phyloP scores from a whole-genome alignment of 2,113 vertebrate genomes.

The Pelobates fuscus region DNA sequence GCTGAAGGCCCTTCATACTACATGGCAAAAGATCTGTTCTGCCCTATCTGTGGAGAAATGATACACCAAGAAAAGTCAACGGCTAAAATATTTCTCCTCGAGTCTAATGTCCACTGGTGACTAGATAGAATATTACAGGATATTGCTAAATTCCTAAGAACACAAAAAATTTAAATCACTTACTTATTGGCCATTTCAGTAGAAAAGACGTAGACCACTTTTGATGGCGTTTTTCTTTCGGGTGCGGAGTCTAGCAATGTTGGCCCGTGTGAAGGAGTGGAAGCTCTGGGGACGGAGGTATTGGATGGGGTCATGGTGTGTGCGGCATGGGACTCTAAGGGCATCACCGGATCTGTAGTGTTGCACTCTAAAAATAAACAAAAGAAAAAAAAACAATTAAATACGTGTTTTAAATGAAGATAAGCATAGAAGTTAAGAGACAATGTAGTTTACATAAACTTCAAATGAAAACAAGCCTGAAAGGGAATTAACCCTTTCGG shows the following conservation, averaged over 20 bases:
- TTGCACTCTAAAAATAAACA: constrained; percentile 84
- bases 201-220: constrained; percentile 98
- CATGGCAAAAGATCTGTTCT: no score
- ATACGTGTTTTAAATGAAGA: not conserved
- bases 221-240: constrained; percentile 88
- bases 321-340: constrained; percentile 81
- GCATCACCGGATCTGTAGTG: constrained; percentile 87
- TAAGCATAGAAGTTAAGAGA: no score
- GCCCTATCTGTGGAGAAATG: no score
- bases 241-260: constrained; percentile 79
- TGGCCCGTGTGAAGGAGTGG: constrained; percentile 92
- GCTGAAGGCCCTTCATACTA: no score
- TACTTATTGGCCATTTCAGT: constrained; percentile 99
- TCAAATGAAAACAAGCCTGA: no score
- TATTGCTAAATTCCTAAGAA: no score
- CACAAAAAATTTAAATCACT: no score
- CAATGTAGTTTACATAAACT: not conserved
- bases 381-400: constrained; percentile 18
- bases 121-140: no score
- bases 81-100: no score
- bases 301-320: constrained; percentile 86
- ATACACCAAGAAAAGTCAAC: no score
- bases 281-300: constrained; percentile 74
- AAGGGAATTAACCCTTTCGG: no score
- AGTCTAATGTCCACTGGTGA: no score